Percentiles rank a stretch among this genome's conserved stretches.
phyloP scores from a whole-genome alignment of 2,797 vertebrate species.

The Myripristis murdjan region DNA sequence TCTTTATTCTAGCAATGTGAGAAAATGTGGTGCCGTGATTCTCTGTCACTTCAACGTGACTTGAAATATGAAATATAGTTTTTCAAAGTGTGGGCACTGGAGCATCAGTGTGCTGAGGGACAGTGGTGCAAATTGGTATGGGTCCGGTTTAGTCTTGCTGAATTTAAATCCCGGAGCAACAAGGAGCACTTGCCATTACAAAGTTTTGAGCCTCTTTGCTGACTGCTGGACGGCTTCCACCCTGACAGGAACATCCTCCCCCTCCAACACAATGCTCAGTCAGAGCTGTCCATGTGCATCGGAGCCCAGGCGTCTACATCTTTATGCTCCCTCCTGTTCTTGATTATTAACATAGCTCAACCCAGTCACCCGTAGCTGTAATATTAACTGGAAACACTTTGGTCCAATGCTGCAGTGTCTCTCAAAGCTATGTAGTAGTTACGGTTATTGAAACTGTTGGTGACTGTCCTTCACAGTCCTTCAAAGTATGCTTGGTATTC shows the following conservation, averaged over 20 bases:
- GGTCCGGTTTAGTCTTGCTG: slow-evolving; percentile 29
- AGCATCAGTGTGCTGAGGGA: slow-evolving; percentile 41
- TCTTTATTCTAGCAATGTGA: slow-evolving; percentile 21
- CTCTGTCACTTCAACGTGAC: background rate
- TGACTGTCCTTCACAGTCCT: background rate
- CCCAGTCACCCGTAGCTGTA: slow-evolving; percentile 16
- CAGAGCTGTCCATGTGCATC: background rate
- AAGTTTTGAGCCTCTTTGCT: slow-evolving; percentile 44
- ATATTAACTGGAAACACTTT: slow-evolving; percentile 46
- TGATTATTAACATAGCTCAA: slow-evolving; percentile 44
- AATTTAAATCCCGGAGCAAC: slow-evolving; percentile 30
- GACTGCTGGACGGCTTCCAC: slow-evolving; percentile 3
- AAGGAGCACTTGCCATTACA: slow-evolving; percentile 7
- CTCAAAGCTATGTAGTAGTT: slow-evolving; percentile 18
- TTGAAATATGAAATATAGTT: slow-evolving; percentile 3
- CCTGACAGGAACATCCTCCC: background rate
- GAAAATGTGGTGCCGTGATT: slow-evolving; percentile 3
- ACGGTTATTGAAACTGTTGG: background rate
- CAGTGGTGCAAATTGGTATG: slow-evolving; percentile 36
- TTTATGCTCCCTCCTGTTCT: slow-evolving; percentile 30
- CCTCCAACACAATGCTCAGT: slow-evolving; percentile 23
- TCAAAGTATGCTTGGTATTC: background rate
- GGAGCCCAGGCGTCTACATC: background rate
- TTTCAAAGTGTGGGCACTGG: slow-evolving; percentile 22
- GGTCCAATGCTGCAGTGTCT: slow-evolving; percentile 27